These are phyloP conservation scores for Poeciliopsis infans DNA, from an alignment of 2,797 vertebrate genomes.

Conservation along the genomic window DNA sequence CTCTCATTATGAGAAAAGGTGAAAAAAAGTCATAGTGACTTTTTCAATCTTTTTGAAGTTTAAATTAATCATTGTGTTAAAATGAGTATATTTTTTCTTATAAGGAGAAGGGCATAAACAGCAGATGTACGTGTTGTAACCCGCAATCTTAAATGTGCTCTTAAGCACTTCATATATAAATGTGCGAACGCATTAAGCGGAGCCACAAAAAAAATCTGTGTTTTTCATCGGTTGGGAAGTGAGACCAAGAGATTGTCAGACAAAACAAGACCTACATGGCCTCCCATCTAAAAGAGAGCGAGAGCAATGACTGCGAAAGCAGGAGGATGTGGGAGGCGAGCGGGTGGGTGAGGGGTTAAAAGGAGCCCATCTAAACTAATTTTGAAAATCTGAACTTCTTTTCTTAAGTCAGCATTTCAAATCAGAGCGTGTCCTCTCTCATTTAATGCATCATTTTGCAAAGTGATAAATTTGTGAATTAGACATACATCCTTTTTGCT, in stretches of 20 bases:
- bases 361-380: slow-evolving; percentile 81
- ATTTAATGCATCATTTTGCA: slow-evolving; percentile 87
- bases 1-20: background rate
- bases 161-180: background rate
- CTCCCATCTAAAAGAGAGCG: slow-evolving; percentile 50
- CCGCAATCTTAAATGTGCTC: background rate
- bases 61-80: background rate
- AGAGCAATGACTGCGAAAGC: slow-evolving; percentile 70
- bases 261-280: slow-evolving; percentile 55
- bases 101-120: background rate
- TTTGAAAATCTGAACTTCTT: slow-evolving; percentile 83
- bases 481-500: slow-evolving; percentile 86
- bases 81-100: background rate
- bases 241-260: slow-evolving; percentile 37
- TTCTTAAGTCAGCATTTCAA: slow-evolving; percentile 88
- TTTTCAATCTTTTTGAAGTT: background rate
- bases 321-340: slow-evolving; percentile 74
- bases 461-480: slow-evolving; percentile 88
- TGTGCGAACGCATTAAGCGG: slow-evolving; percentile 4
- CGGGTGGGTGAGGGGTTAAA: slow-evolving; percentile 69
- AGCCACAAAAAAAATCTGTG: slow-evolving; percentile 20
- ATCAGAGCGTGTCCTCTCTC: slow-evolving; percentile 84
- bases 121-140: background rate
- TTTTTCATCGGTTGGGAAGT: slow-evolving; percentile 3
- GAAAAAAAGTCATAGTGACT: background rate